Conservation (phyloP, 2,888 invertebrate genomes). For the Camptogramma bilineatum region DNA sequence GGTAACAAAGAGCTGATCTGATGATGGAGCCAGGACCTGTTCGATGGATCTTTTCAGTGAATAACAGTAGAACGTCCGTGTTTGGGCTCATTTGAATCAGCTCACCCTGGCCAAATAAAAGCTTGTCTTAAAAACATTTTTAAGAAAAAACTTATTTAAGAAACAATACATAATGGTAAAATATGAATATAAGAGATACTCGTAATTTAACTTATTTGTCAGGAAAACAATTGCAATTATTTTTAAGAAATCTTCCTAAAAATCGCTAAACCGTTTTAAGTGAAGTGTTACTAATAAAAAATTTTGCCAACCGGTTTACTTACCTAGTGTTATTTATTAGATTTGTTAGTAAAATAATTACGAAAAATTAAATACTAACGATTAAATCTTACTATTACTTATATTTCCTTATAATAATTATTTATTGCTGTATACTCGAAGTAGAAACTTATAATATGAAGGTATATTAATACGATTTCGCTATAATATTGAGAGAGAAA, state of each 20-base stretch:
- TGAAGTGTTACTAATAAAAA: not conserved
- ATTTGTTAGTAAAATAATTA: constrained; percentile 6
- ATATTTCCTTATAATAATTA: constrained; percentile 7
- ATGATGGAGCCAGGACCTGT: too few species aligned
- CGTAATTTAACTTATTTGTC: too few species aligned
- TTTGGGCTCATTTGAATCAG: too few species aligned
- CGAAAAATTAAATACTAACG: not conserved
- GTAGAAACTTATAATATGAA: not conserved
- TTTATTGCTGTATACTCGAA: constrained; percentile 1
- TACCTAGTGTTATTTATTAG: not conserved
- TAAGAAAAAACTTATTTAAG: too few species aligned
- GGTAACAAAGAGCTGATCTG: too few species aligned
- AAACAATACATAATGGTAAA: too few species aligned
- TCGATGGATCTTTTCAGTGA: too few species aligned
- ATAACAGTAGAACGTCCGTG: too few species aligned
- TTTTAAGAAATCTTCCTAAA: not conserved
- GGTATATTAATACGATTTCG: not conserved
- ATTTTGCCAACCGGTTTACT: not conserved
- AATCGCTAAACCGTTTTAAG: not conserved
- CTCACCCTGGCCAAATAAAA: too few species aligned
- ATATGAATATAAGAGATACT: too few species aligned
- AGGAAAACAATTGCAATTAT: too few species aligned
- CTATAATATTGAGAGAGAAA: not conserved
- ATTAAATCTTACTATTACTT: constrained; percentile 6
- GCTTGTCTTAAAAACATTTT: too few species aligned